These are phyloP conservation scores for Poecilus cupreus DNA, from an alignment of 2,888 invertebrate species.

Conservation along the genomic window DNA sequence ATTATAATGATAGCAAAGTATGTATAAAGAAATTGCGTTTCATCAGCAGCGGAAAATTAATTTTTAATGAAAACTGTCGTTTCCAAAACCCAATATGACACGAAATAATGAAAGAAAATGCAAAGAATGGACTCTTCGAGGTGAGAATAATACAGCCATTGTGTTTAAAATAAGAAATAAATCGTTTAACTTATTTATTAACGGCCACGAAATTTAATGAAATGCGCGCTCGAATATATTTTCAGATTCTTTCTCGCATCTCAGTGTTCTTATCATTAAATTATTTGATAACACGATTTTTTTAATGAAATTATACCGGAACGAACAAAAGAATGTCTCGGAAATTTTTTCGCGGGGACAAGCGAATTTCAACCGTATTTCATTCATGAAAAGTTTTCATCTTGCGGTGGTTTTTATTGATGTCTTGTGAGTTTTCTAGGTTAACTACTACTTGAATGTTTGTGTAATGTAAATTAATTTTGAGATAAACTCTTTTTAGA, in stretches of 20 bases:
- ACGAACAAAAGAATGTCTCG: background rate
- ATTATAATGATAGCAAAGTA: slow-evolving; percentile 7
- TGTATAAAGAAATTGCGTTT: slow-evolving; percentile 1
- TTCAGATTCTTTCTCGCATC: background rate
- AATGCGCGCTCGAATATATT: slow-evolving; percentile 8
- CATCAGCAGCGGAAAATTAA: slow-evolving; percentile 18
- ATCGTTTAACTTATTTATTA: slow-evolving; percentile 39
- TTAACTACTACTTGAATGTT: slow-evolving; percentile 21
- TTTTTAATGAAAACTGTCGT: slow-evolving; percentile 43
- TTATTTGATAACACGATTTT: slow-evolving; percentile 46
- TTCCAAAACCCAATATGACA: slow-evolving; percentile 41
- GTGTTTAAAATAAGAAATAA: slow-evolving; percentile 39
- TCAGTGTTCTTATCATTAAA: slow-evolving; percentile 25
- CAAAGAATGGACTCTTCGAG: slow-evolving; percentile 30
- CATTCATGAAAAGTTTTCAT: background rate
- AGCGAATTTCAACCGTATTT: background rate
- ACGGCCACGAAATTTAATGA: slow-evolving; percentile 23
- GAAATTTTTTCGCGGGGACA: background rate
- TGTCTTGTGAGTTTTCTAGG: background rate
- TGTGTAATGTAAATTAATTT: slow-evolving; percentile 34
- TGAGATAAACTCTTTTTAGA: slow-evolving; percentile 27
- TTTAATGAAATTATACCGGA: slow-evolving; percentile 26
- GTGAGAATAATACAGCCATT: slow-evolving; percentile 41
- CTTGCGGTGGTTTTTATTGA: background rate
- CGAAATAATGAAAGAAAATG: slow-evolving; percentile 35